Conservation (phyloP, 2,113 vertebrate species). For the Pomatorhinus ruficollis region DNA sequence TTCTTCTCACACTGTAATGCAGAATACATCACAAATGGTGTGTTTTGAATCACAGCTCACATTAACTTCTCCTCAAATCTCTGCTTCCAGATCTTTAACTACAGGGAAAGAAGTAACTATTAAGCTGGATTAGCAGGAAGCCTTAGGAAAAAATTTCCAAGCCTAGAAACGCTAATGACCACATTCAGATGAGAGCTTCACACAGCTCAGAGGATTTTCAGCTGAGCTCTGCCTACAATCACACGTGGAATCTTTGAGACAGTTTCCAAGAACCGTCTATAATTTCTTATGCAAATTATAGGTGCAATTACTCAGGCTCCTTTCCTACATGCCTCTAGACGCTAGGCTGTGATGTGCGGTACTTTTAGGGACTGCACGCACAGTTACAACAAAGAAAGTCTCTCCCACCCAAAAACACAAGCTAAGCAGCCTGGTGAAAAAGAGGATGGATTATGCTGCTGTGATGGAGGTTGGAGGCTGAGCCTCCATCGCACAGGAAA, state of each 20-base stretch:
- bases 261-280: not conserved
- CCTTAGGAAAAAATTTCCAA: constrained; percentile 18
- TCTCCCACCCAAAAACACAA: not conserved
- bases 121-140: constrained; percentile 50
- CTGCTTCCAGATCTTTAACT: constrained; percentile 32
- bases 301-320: not conserved
- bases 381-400: not conserved
- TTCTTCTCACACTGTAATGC: not conserved
- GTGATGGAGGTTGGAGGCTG: not conserved
- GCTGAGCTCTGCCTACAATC: not conserved
- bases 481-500: not conserved
- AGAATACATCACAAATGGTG: not conserved
- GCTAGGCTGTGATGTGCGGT: not conserved
- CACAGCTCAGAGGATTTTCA: not conserved
- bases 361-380: not conserved
- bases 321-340: not conserved
- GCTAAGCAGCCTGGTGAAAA: not conserved
- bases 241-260: not conserved
- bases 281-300: constrained; percentile 17
- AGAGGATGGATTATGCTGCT: not conserved
- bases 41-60: not conserved
- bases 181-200: not conserved
- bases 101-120: not conserved
- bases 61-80: not conserved
- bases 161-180: not conserved